Evolutionary conservation across 2,888 invertebrate genomes (phyloP).

Genomic region (Zootermopsis nevadensis): DNA sequence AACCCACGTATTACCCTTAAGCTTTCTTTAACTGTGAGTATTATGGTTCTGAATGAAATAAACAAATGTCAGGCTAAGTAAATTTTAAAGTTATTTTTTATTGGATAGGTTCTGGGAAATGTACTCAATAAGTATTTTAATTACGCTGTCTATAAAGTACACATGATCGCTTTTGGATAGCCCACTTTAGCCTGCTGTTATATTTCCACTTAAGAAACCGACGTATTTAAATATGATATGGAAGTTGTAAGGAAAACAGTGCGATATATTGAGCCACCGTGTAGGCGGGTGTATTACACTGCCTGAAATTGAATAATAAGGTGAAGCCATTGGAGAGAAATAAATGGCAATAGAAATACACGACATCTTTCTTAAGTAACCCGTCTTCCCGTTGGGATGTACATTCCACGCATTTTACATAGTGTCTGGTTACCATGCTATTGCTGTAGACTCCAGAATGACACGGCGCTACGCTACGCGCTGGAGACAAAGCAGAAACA

Average conservation of each 20-base stretch:
- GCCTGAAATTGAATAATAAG: slow-evolving; percentile 24
- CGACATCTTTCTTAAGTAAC: slow-evolving; percentile 24
- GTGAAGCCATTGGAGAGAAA: slow-evolving; percentile 32
- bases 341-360: slow-evolving; percentile 20
- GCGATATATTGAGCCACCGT: slow-evolving; percentile 10
- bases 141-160: background rate
- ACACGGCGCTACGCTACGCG: background rate
- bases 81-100: too few species aligned
- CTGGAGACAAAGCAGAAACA: too few species aligned
- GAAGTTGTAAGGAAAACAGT: background rate
- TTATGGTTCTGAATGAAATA: too few species aligned
- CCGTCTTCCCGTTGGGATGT: slow-evolving; percentile 15
- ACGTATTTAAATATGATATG: background rate
- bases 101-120: too few species aligned
- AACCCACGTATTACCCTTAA: too few species aligned
- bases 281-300: background rate
- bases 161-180: background rate
- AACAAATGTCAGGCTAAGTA: too few species aligned
- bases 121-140: too few species aligned
- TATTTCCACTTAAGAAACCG: background rate
- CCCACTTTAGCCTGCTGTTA: too few species aligned
- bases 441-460: background rate
- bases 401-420: slow-evolving; percentile 26
- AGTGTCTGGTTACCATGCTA: slow-evolving; percentile 9
- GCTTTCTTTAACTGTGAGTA: too few species aligned